Percentiles rank a stretch among this genome's conserved stretches.
These are phyloP conservation scores for Semnornis frantzii DNA, from an alignment of 2,113 vertebrate genomes.

Conservation along the genomic window DNA sequence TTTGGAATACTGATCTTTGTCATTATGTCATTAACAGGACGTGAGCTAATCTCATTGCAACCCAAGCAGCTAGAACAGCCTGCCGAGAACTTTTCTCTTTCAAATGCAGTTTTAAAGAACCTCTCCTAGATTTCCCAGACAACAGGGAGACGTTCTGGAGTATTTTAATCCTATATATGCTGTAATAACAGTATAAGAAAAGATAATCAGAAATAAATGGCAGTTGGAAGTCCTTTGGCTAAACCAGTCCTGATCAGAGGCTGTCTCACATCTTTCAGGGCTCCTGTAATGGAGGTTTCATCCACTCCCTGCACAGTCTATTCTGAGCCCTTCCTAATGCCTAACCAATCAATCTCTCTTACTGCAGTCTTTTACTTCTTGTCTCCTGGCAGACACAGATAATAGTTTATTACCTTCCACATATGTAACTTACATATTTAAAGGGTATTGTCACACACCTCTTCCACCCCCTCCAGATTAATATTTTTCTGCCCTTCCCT, in stretches of 20 bases:
- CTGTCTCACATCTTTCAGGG: background rate
- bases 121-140: background rate
- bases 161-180: background rate
- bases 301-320: background rate
- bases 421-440: background rate
- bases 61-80: background rate
- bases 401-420: background rate
- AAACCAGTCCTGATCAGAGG: background rate
- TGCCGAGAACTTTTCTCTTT: background rate
- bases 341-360: background rate
- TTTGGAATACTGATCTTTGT: background rate
- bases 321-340: background rate
- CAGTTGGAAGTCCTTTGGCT: background rate
- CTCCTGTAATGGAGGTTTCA: background rate
- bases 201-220: background rate
- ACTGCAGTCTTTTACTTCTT: background rate
- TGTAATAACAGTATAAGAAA: background rate
- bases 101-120: background rate
- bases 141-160: background rate
- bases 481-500: background rate
- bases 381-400: constrained; percentile 1
- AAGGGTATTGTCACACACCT: background rate
- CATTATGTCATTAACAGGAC: background rate
- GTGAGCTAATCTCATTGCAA: background rate
- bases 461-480: background rate